phyloP scores from a whole-genome alignment of 1,140 invertebrate species.

The Aleiodes sp. region DNA sequence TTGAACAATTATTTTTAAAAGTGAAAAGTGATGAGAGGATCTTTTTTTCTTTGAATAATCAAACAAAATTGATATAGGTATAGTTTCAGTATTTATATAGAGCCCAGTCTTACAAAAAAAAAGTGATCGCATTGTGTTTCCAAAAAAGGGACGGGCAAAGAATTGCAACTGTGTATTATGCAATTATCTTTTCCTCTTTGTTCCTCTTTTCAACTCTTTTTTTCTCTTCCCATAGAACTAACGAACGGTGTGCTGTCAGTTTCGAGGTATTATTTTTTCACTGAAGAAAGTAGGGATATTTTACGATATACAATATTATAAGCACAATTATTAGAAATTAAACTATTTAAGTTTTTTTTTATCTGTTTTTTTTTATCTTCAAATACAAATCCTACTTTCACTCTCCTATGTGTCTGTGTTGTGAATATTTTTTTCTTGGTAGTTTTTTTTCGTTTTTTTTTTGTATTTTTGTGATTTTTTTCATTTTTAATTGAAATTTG shows the following conservation, averaged over 20 bases:
- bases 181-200: constrained; percentile 18
- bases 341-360: constrained; percentile 52
- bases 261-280: constrained; percentile 48
- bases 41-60: constrained; percentile 59
- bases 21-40: constrained; percentile 21
- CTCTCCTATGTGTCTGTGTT: constrained; percentile 56
- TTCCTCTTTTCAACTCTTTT: constrained; percentile 40
- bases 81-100: constrained; percentile 66
- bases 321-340: constrained; percentile 64
- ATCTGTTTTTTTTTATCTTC: constrained; percentile 36
- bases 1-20: not conserved
- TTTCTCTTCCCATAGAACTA: constrained; percentile 34
- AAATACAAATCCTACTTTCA: constrained; percentile 68
- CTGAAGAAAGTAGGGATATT: constrained; percentile 58
- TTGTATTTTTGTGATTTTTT: constrained; percentile 45
- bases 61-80: constrained; percentile 62
- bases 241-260: constrained; percentile 35
- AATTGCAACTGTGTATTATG: constrained; percentile 58
- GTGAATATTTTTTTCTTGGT: constrained; percentile 38
- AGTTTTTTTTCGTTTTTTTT: constrained; percentile 39
- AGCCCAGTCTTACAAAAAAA: constrained; percentile 67
- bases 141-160: constrained; percentile 59
- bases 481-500: constrained; percentile 36
- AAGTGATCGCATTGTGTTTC: constrained; percentile 62
- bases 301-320: constrained; percentile 60